Evolutionary conservation across 2,888 invertebrate species (phyloP).

Genomic region (Lasioglossum pauxillum): DNA sequence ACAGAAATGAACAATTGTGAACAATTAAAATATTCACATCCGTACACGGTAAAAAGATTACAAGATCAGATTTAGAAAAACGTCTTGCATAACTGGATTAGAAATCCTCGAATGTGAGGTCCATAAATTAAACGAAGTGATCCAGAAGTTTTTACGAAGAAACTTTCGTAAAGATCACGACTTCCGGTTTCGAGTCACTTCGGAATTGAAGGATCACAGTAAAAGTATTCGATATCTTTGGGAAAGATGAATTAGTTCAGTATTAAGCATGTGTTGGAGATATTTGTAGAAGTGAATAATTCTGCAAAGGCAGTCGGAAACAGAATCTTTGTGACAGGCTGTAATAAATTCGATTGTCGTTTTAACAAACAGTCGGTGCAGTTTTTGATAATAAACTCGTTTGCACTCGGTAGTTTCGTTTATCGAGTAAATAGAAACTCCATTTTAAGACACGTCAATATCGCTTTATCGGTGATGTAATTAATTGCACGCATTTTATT

Average conservation of each 20-base stretch:
- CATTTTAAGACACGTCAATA: constrained; percentile 10
- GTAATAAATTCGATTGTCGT: not conserved
- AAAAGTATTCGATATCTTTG: constrained; percentile 7
- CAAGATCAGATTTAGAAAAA: not conserved
- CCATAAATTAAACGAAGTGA: constrained; percentile 28
- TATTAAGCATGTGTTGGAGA: not conserved
- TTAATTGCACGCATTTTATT: constrained; percentile 58
- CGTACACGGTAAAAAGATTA: constrained; percentile 6
- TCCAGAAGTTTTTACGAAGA: constrained; percentile 23
- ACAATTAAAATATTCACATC: not conserved
- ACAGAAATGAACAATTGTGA: not conserved
- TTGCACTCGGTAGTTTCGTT: not conserved
- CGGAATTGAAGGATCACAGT: not conserved
- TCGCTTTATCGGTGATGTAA: constrained; percentile 28
- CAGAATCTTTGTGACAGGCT: not conserved
- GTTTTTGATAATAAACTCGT: not conserved
- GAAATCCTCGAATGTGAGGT: not conserved
- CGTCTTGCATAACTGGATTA: not conserved
- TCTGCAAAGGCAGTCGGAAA: not conserved
- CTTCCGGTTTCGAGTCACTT: not conserved
- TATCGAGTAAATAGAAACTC: not conserved
- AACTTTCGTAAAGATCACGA: constrained; percentile 18
- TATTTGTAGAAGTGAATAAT: not conserved
- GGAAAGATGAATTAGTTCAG: not conserved
- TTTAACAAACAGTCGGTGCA: not conserved